phyloP scores from a whole-genome alignment of 2,797 vertebrate genomes.

The Choloepus didactylus region DNA sequence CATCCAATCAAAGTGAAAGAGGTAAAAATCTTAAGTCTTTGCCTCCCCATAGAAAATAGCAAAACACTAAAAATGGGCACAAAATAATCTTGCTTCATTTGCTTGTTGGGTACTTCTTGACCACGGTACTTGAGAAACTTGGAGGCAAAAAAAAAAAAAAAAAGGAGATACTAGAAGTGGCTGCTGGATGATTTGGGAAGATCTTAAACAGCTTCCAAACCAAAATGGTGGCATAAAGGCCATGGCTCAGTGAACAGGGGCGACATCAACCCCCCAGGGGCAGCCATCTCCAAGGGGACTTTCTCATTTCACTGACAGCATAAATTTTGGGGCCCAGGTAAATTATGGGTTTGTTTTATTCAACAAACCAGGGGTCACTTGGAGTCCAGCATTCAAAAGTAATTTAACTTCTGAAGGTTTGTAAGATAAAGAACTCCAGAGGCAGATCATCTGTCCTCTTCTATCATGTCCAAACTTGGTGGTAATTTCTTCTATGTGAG shows the following conservation, averaged over 20 bases:
- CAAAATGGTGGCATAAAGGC: not conserved
- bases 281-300: not conserved
- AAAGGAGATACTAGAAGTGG: not conserved
- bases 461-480: not conserved
- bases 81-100: not conserved
- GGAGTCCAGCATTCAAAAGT: not conserved
- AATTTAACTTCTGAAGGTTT: not conserved
- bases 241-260: not conserved
- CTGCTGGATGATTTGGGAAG: not conserved
- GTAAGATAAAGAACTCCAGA: not conserved
- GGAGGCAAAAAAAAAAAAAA: no score
- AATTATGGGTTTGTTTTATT: not conserved
- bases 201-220: not conserved
- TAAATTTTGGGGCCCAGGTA: no score
- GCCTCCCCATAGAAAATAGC: not conserved
- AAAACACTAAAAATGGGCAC: not conserved
- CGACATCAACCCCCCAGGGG: not conserved
- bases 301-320: not conserved
- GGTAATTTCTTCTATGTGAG: not conserved
- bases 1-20: conserved; percentile 45
- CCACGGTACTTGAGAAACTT: not conserved
- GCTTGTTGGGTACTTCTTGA: not conserved
- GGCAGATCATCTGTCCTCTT: not conserved
- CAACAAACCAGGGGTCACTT: not conserved
- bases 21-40: not conserved